Conservation (phyloP, 2,888 invertebrate species). For the Leucophenga maculata region DNA sequence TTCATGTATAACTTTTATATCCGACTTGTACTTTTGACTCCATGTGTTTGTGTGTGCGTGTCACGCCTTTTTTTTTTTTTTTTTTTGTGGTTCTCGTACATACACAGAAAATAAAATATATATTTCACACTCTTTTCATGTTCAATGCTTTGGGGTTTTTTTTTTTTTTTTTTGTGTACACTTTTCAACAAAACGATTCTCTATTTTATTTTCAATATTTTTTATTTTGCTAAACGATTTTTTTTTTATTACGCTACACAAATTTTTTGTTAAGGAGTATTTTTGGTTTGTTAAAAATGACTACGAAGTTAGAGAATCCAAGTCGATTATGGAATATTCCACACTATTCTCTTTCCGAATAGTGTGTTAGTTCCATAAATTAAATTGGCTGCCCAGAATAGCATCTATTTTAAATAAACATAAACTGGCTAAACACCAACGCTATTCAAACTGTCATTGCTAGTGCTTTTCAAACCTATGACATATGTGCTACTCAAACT, state of each 20-base stretch:
- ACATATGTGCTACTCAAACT: too few species aligned
- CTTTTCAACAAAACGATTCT: constrained; percentile 2
- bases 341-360: too few species aligned
- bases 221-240: constrained; percentile 25
- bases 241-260: constrained; percentile 26
- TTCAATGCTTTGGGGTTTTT: constrained; percentile 2
- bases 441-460: too few species aligned
- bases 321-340: too few species aligned
- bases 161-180: constrained; percentile 17
- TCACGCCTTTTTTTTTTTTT: constrained; percentile 56
- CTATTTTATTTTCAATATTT: neutral
- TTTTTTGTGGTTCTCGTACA: constrained; percentile 50
- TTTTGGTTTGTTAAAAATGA: too few species aligned
- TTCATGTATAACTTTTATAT: too few species aligned
- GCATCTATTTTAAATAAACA: too few species aligned
- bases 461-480: too few species aligned
- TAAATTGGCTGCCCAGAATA: too few species aligned
- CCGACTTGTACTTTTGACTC: constrained; percentile 12
- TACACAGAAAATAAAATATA: constrained; percentile 36
- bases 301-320: too few species aligned
- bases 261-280: neutral
- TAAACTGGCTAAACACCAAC: too few species aligned
- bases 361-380: too few species aligned
- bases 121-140: constrained; percentile 52
- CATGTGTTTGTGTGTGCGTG: constrained; percentile 39